Evolutionary conservation across 1,140 invertebrate genomes (phyloP).

Genomic region (Nixonia krombeini): DNA sequence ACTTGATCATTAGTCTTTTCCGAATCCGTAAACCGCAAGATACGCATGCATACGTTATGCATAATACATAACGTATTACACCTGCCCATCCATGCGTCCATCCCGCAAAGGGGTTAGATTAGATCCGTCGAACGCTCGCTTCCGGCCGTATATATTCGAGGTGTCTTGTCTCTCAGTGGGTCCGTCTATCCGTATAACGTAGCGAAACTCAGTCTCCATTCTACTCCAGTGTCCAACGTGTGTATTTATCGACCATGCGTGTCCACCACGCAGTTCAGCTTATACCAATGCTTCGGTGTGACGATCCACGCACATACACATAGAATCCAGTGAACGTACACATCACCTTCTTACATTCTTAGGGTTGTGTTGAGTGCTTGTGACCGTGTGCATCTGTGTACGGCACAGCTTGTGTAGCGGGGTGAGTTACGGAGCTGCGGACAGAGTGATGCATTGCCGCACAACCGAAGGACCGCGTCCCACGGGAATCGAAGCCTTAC

Average conservation of each 20-base stretch:
- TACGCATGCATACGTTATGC: slow-evolving; percentile 19
- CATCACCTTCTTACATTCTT: slow-evolving; percentile 3
- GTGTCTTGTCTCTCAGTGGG: slow-evolving; percentile 57
- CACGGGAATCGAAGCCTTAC: slow-evolving; percentile 67
- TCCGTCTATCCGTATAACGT: slow-evolving; percentile 30
- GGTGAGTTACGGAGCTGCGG: slow-evolving; percentile 69
- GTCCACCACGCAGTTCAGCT: slow-evolving; percentile 50
- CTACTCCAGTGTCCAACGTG: slow-evolving; percentile 13
- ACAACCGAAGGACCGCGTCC: slow-evolving; percentile 68
- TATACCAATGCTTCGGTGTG: slow-evolving; percentile 49
- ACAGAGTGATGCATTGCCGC: slow-evolving; percentile 71
- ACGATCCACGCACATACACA: slow-evolving; percentile 17
- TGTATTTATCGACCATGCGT: slow-evolving; percentile 66
- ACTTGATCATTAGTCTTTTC: too few relatives aligned
- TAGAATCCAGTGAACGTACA: slow-evolving; percentile 2
- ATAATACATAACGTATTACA: slow-evolving; percentile 26
- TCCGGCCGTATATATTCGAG: slow-evolving; percentile 63
- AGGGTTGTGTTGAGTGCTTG: neutral
- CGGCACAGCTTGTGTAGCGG: slow-evolving; percentile 38
- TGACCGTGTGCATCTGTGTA: slow-evolving; percentile 13
- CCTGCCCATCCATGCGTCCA: slow-evolving; percentile 24
- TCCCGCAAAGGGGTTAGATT: slow-evolving; percentile 70
- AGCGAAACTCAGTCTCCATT: slow-evolving; percentile 15
- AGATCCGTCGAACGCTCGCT: slow-evolving; percentile 66
- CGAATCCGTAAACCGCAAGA: neutral